These are phyloP conservation scores for Malaclemys terrapin DNA, from an alignment of 2,113 vertebrate genomes.

Conservation along the genomic window DNA sequence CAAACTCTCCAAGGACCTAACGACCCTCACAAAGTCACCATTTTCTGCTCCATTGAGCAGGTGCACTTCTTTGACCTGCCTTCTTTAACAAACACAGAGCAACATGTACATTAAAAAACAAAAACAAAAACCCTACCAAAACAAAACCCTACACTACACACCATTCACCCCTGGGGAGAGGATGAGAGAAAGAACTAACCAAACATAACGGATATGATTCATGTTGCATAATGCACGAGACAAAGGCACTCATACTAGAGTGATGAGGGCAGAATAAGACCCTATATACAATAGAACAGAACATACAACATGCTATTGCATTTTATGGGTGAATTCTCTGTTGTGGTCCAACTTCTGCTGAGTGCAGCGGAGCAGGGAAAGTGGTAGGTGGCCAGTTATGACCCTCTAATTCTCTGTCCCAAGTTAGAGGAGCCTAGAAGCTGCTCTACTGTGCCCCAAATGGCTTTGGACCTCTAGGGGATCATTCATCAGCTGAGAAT, in stretches of 20 bases:
- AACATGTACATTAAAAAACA: not conserved
- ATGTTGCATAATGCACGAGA: too few relatives aligned
- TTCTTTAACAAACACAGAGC: not conserved
- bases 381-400: not conserved
- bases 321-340: not conserved
- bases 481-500: not conserved
- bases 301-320: not conserved
- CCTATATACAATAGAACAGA: not conserved
- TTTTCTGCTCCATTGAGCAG: not conserved
- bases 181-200: not conserved
- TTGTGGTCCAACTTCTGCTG: not conserved
- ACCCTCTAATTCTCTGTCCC: not conserved
- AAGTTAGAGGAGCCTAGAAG: not conserved
- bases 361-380: not conserved
- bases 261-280: not conserved
- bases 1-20: not conserved
- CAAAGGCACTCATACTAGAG: too few relatives aligned
- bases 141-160: not conserved
- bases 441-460: not conserved
- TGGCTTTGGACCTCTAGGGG: not conserved
- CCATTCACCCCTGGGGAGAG: not conserved
- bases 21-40: not conserved
- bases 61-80: not conserved
- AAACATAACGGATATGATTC: too few relatives aligned
- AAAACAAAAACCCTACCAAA: not conserved